Base-by-base conservation (phyloP, 2,113 vertebrate species). In the Mobula birostris region DNA sequence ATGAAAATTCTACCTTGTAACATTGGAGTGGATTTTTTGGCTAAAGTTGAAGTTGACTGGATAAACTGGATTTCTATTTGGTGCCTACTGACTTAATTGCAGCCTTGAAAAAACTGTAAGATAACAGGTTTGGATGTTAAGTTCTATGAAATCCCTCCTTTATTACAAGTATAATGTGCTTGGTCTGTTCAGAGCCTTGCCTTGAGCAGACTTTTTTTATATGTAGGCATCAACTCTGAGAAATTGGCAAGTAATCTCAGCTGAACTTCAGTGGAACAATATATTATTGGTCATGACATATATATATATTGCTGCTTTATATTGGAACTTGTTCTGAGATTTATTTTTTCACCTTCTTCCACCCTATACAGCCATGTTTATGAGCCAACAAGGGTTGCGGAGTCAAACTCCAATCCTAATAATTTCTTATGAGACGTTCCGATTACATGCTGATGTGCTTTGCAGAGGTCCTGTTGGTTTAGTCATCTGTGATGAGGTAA, bases 391-490 rank as follows among this genome's bases (percentile, higher is more conserved):
- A 94, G 98, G 98, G 79, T 95, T 97, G 94, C 97, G 98, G 95
- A 97, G 97, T 72, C 97, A 98, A 7, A 98, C 98, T 2, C 98
- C 98, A 5, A 98, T 99, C 95, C 97, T 99, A 58, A 99, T 99
- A 88, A 99, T 99, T 95, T 99, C 98, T 80, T 99, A 99, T 5
- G 99, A 99, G 95, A 99, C 99, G 0, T 99, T 99, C 94, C 97
- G 98, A 0, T 97, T 99, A 27, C 99, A 99, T 0, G 96, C 98
- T 0, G 97, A 96, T 21, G 97, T 98, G 32, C 96, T 99, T 94
- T 98, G 98, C 96, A 98, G 96, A 95, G 98, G 98, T 87, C 97
- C 96, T 80, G 97, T 99, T 58, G 99, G 99, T 14, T 96, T 99
- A 70, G 97, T 99, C 95, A 98, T 99, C 94, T 99, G 98, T 96